Percentiles rank a stretch among this genome's conserved stretches.
These are phyloP conservation scores for Eupsilia transversa DNA, from an alignment of 2,888 invertebrate species.

Conservation along the genomic window DNA sequence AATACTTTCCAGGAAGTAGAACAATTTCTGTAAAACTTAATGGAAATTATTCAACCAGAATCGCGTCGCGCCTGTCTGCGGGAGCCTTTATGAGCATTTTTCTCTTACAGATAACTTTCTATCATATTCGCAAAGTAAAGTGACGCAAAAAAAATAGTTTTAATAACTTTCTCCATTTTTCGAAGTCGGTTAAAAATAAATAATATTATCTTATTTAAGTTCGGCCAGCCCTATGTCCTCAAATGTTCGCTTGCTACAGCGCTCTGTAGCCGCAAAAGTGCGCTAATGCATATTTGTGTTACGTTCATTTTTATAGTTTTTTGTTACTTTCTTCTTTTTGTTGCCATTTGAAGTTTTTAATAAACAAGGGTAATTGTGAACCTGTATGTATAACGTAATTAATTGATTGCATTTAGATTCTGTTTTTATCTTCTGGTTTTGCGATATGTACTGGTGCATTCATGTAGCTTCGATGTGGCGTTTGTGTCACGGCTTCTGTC, in stretches of 20 bases:
- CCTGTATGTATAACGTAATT: neutral
- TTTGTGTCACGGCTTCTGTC: neutral
- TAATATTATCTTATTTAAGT: neutral
- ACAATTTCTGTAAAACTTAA: no score
- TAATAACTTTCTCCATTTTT: neutral
- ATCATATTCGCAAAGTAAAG: neutral
- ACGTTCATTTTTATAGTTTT: constrained; percentile 47
- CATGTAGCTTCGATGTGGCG: neutral
- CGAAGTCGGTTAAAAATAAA: constrained; percentile 1
- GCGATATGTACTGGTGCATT: neutral
- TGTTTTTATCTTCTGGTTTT: neutral
- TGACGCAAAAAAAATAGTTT: no score
- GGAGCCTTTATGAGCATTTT: no score
- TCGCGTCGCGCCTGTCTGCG: no score
- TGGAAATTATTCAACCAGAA: no score
- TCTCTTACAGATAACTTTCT: no score
- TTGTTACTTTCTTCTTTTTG: constrained; percentile 19
- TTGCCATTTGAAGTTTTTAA: neutral
- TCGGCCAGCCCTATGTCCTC: constrained; percentile 85
- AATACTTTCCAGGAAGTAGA: no score
- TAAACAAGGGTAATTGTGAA: constrained; percentile 1
- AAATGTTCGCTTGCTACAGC: constrained; percentile 88
- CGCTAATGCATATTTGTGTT: constrained; percentile 66
- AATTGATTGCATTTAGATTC: neutral
- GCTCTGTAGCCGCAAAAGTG: constrained; percentile 73